Evolutionary conservation across 2,113 vertebrate species (phyloP).

Genomic region (Xyliphius kryptos): DNA sequence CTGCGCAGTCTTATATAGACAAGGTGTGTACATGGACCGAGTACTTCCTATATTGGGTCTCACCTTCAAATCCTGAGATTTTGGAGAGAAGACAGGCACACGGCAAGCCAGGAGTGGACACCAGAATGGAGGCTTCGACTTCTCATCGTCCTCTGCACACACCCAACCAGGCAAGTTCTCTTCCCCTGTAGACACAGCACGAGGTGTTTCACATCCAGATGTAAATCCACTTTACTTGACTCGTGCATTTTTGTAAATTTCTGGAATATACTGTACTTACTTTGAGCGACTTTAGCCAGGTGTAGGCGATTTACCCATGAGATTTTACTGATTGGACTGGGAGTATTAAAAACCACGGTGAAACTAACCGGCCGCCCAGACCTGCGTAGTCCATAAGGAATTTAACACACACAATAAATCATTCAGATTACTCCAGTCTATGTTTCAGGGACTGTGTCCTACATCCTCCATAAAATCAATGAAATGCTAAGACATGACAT

Average conservation of each 20-base stretch:
- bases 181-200: constrained; percentile 58
- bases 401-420: too few relatives aligned
- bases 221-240: too few relatives aligned
- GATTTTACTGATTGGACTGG: constrained; percentile 80
- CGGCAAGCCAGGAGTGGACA: constrained; percentile 74
- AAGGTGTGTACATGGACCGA: too few relatives aligned
- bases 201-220: too few relatives aligned
- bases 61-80: constrained; percentile 60
- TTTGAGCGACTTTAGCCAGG: constrained; percentile 74
- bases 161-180: constrained; percentile 83
- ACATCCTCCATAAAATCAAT: too few relatives aligned
- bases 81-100: constrained; percentile 67
- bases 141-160: constrained; percentile 75
- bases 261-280: too few relatives aligned
- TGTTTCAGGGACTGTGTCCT: too few relatives aligned
- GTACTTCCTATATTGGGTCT: too few relatives aligned
- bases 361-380: constrained; percentile 69
- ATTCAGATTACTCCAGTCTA: too few relatives aligned
- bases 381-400: constrained; percentile 15
- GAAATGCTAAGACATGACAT: too few relatives aligned
- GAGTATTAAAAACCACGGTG: constrained; percentile 84
- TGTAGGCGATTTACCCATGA: constrained; percentile 83
- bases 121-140: constrained; percentile 74
- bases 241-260: too few relatives aligned
- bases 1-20: too few relatives aligned